Evolutionary conservation across 2,113 vertebrate species (phyloP).

Genomic region (Hemibagrus wyckioides): DNA sequence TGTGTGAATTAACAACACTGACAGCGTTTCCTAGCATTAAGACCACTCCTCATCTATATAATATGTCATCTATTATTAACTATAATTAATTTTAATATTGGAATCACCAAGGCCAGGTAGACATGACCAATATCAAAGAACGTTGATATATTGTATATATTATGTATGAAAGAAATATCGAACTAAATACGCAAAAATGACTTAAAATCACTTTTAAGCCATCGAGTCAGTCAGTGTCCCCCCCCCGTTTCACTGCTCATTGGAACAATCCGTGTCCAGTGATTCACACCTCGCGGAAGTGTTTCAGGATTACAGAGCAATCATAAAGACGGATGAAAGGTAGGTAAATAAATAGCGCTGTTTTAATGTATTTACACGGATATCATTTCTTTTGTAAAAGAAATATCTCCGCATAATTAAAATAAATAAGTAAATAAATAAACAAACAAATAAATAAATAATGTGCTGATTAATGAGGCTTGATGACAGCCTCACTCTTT

Average conservation of each 20-base stretch:
- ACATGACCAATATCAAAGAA: background rate
- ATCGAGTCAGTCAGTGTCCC: background rate
- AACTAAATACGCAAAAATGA: background rate
- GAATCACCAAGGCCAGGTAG: background rate
- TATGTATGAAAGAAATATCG: background rate
- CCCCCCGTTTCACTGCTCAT: background rate
- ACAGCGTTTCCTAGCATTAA: background rate
- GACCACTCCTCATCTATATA: background rate
- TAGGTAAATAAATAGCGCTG: background rate
- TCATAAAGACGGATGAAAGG: background rate
- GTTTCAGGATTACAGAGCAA: too few relatives aligned
- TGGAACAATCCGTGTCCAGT: background rate
- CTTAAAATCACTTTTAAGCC: background rate
- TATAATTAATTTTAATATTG: background rate
- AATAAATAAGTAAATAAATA: too few relatives aligned
- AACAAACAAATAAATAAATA: too few relatives aligned
- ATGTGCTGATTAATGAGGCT: background rate
- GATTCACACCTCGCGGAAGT: background rate
- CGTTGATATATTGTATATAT: background rate
- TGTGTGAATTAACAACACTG: background rate
- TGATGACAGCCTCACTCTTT: background rate
- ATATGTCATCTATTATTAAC: background rate
- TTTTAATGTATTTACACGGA: background rate
- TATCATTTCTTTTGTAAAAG: background rate
- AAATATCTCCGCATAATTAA: background rate